Base-by-base conservation (phyloP, 2,797 vertebrate genomes). In the Craterocephalus amniculus region DNA sequence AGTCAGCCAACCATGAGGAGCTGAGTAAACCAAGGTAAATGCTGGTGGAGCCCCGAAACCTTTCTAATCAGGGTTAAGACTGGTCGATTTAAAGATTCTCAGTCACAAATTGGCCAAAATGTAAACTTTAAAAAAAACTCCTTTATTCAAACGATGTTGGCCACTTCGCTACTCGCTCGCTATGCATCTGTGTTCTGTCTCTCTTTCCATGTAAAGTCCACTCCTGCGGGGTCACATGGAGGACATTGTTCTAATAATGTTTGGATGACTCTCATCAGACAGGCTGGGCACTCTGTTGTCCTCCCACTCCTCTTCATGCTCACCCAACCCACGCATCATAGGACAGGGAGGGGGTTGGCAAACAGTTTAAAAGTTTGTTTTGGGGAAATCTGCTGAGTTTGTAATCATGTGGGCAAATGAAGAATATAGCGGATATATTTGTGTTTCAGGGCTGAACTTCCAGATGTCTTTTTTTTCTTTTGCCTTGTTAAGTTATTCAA, bases 201-300 rank as follows among this genome's bases (percentile, higher is more conserved):
- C 12, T 48, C 22, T 54, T 52, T 65, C 27, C 34, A 51, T 29
- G 52, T 8, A 52, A 31, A 61, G 58, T 32, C 4, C 68, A 20
- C 57, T 68, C 60, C 74, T 38, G 55, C 58, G n/a, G 43, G 48
- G 76, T 90, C 80, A 84, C 82, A 81, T 80, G 81, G 63, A 81
- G 70, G 67, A 80, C 72, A 83, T 72, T 74, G 67, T 22, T 48
- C 40, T 83, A 86, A 88, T 84, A 72, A 76, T 58, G 76, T 74
- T 65, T 76, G 71, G 83, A 79, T 82, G 87, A 87, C 83, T 88
- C 79, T 76, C 68, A 81, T 86, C 80, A 79, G 58, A 68, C 57
- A 27, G 54, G 57, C 48, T 51, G 40, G 32, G 57, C 26, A 1
- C 58, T 67, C 69, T 0, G 61, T 60, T 70, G n/a, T 70, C 61